Conservation (phyloP, 1,140 invertebrate genomes). For the Formica selysi region DNA sequence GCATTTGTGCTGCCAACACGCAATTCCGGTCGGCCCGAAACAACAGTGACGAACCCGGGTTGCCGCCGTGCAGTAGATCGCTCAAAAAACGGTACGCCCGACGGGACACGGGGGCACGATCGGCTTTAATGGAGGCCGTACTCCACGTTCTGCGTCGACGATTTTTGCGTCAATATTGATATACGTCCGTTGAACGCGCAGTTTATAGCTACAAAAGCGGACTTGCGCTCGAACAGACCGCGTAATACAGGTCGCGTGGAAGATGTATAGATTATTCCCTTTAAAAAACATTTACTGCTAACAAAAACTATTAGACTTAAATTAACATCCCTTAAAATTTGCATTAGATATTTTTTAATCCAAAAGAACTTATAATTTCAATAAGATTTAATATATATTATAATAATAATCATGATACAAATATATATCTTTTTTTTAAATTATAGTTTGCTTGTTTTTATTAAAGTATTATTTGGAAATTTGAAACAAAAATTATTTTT, state of each 20-base stretch:
- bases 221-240: constrained; percentile 16
- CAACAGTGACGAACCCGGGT: constrained; percentile 45
- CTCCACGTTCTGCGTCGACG: constrained; percentile 35
- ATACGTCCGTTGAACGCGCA: constrained; percentile 47
- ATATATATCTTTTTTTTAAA: too few species aligned
- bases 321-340: neutral
- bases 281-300: neutral
- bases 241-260: constrained; percentile 6
- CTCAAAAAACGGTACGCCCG: constrained; percentile 61
- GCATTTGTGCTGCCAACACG: constrained; percentile 59
- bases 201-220: constrained; percentile 25
- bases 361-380: neutral
- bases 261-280: neutral
- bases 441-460: neutral
- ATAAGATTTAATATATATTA: neutral
- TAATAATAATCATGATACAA: too few species aligned
- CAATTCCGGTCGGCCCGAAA: constrained; percentile 60
- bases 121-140: constrained; percentile 29
- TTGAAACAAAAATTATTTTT: neutral
- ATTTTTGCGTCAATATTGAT: constrained; percentile 64
- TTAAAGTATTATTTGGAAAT: neutral
- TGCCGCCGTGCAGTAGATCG: constrained; percentile 9
- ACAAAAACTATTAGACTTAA: neutral
- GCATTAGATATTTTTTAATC: neutral
- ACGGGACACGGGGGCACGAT: constrained; percentile 48